Evolutionary conservation across 2,113 vertebrate genomes (phyloP).

Genomic region (Sander vitreus): DNA sequence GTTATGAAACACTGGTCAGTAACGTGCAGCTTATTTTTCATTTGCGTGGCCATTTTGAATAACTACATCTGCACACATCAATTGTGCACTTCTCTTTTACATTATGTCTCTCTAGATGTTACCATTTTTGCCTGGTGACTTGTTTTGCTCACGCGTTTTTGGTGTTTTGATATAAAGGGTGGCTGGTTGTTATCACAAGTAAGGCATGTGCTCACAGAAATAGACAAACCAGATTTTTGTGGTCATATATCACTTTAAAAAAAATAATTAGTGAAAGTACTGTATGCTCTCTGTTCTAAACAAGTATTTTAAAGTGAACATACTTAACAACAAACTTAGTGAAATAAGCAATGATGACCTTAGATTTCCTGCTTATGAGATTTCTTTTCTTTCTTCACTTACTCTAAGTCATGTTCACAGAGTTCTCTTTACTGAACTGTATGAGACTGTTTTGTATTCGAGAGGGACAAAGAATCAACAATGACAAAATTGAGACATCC

Average conservation of each 20-base stretch:
- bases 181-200: background rate
- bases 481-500: background rate
- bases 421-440: background rate
- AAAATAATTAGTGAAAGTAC: background rate
- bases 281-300: background rate
- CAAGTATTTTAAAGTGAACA: background rate
- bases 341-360: background rate
- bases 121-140: background rate
- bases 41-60: slow-evolving; percentile 82
- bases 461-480: background rate
- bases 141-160: background rate
- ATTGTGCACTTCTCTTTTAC: slow-evolving; percentile 84
- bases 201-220: background rate
- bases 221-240: background rate
- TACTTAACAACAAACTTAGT: background rate
- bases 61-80: slow-evolving; percentile 57
- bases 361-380: background rate
- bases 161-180: background rate
- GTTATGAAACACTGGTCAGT: slow-evolving; percentile 1
- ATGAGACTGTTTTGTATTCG: background rate
- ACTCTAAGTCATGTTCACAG: background rate
- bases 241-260: background rate
- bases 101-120: slow-evolving; percentile 83
- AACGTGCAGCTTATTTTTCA: slow-evolving; percentile 79
- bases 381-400: background rate